Evolutionary conservation across 1,140 invertebrate species (phyloP), one percentile per base, ranked within the genome.

Genomic region (Myzus persicae): DNA sequence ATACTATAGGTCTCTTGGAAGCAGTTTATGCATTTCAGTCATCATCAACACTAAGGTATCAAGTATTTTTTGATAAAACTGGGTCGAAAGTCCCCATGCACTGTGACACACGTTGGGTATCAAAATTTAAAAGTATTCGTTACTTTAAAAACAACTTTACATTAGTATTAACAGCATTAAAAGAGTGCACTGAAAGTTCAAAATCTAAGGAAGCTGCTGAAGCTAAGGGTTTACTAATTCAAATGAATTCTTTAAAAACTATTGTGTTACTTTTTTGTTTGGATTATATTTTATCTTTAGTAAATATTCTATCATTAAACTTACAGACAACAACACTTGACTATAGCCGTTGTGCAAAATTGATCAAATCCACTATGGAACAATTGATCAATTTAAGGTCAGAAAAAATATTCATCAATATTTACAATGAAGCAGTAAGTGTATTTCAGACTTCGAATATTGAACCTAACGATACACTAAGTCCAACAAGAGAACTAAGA

Each of bases 261-360:
- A 51, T 89, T 89, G 87, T 88, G 14, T 51, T 89, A 51, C 44
- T 89, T 89, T 89, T 89, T 51, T 89, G 44, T 89, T 89, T 89
- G 46, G 87, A 89, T 89, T 89, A 89, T 89, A 89, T 89, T 89
- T 51, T 89, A 18, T 89, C 46, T 51, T 51, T 89, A 89, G 46
- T 89, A 89, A 89, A 89, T 89, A 89, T 51, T 89, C 87, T 89
- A 89, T 89, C 87, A 89, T 51, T 89, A 89, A 89, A 51, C 87
- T 89, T 89, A 89, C 87, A 87, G 42, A 46, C 85, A 87, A n/a
- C 42, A 89, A 51, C 87, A 51, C 46, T 89, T 51, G 87, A 89
- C n/a, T 89, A 89, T 89, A 89, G 46, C n/a, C 46, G n/a, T 89
- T 89, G 87, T 89, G 87, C 31, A 89, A 89, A 89, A 89, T 89